These are phyloP conservation scores for Arothron firmamentum DNA, from an alignment of 2,113 vertebrate species.

Conservation along the genomic window DNA sequence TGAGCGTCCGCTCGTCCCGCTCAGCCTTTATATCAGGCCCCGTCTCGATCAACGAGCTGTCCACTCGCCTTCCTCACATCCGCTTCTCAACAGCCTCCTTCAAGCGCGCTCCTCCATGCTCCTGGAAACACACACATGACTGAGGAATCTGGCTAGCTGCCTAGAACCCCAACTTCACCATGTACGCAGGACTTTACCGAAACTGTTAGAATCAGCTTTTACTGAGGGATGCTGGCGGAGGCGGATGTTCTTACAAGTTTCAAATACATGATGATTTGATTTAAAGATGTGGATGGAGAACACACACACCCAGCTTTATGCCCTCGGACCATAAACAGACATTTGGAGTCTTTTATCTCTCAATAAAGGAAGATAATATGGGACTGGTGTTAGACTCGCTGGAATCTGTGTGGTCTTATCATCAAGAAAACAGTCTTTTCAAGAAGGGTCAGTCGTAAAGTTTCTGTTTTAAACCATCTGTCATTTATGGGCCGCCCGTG, in stretches of 20 bases:
- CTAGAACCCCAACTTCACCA: conserved; percentile 1
- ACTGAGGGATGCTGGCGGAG: too few relatives aligned
- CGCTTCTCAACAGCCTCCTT: conserved; percentile 49
- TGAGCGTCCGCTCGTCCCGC: conserved; percentile 36
- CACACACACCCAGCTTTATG: not conserved
- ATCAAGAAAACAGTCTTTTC: not conserved
- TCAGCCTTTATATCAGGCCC: conserved; percentile 64
- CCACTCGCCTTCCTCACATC: conserved; percentile 64
- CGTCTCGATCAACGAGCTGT: conserved; percentile 37
- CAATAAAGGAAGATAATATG: not conserved
- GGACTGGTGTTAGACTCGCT: not conserved
- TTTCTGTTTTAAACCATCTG: conserved; percentile 22
- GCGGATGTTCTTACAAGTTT: too few relatives aligned
- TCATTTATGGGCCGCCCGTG: conserved; percentile 49
- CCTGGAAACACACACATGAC: conserved; percentile 61
- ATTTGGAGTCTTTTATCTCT: not conserved
- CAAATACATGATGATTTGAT: too few relatives aligned
- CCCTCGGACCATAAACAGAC: not conserved
- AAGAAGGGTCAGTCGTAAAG: conserved; percentile 52
- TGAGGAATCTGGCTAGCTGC: conserved; percentile 47
- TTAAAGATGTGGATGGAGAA: not conserved
- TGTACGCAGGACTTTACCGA: not conserved
- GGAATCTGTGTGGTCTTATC: not conserved
- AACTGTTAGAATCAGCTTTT: not conserved
- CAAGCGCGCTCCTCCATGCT: conserved; percentile 32